Evolutionary conservation across 2,797 vertebrate species (phyloP).

Genomic region (Hipposideros larvatus): DNA sequence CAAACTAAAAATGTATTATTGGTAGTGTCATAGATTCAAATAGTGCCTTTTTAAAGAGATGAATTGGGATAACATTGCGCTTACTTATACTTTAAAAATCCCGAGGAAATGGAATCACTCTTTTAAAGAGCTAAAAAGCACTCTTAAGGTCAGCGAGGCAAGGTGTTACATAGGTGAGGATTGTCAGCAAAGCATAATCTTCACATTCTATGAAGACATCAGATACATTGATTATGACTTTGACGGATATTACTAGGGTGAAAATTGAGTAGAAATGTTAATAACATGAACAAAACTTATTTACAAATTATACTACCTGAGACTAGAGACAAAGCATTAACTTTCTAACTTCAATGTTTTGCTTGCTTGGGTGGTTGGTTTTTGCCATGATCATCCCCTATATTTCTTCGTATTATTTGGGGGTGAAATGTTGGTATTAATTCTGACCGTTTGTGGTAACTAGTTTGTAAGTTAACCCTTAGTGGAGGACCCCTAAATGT

Average conservation of each 20-base stretch:
- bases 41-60: neutral
- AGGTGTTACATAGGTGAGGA: neutral
- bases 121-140: constrained; percentile 22
- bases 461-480: constrained; percentile 46
- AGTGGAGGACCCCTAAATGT: neutral
- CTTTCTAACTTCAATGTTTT: neutral
- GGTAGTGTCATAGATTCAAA: neutral
- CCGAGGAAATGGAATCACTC: constrained; percentile 35
- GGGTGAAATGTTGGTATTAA: constrained; percentile 32
- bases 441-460: neutral
- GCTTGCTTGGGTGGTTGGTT: neutral
- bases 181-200: constrained; percentile 37
- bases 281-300: constrained; percentile 9
- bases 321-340: neutral
- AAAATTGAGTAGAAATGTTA: constrained; percentile 19
- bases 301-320: neutral
- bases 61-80: neutral
- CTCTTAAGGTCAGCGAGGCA: neutral
- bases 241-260: neutral
- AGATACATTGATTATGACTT: neutral
- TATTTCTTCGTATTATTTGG: neutral
- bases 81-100: constrained; percentile 12
- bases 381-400: neutral
- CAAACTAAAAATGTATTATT: constrained; percentile 37
- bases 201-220: constrained; percentile 29